Conservation (phyloP, 1,140 invertebrate genomes). For the Hyphantria cunea region DNA sequence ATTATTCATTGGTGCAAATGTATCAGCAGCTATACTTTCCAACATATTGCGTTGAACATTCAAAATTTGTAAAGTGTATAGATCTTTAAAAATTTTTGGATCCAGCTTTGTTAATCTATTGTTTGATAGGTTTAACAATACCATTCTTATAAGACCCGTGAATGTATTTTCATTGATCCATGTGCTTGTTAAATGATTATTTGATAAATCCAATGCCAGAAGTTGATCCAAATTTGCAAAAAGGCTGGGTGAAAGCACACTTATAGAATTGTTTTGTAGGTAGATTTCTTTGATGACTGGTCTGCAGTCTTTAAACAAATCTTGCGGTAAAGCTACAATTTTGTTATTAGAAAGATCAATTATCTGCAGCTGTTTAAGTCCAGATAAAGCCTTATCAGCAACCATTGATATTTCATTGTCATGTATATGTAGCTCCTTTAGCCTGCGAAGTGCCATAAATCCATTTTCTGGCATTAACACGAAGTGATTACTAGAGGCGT, state of each 20-base stretch:
- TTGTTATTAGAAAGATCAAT: slow-evolving; percentile 94
- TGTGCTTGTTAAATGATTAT: slow-evolving; percentile 91
- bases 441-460: slow-evolving; percentile 88
- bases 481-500: slow-evolving; percentile 93
- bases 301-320: slow-evolving; percentile 89
- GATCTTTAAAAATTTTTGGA: slow-evolving; percentile 89
- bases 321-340: slow-evolving; percentile 92
- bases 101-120: slow-evolving; percentile 92
- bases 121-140: slow-evolving; percentile 92
- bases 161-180: slow-evolving; percentile 93
- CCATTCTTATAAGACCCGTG: slow-evolving; percentile 92
- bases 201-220: slow-evolving; percentile 92
- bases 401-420: slow-evolving; percentile 94
- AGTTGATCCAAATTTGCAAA: slow-evolving; percentile 93
- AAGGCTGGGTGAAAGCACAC: slow-evolving; percentile 89
- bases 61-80: slow-evolving; percentile 92
- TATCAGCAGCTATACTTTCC: slow-evolving; percentile 89
- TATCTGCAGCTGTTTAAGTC: slow-evolving; percentile 89
- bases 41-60: slow-evolving; percentile 91
- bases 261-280: slow-evolving; percentile 94
- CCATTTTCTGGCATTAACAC: slow-evolving; percentile 90
- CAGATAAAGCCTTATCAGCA: slow-evolving; percentile 89
- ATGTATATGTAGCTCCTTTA: slow-evolving; percentile 89
- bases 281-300: slow-evolving; percentile 92
- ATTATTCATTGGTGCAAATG: slow-evolving; percentile 92